A percentile compares a stretch with the other conserved stretches of the same genome.
Conservation (phyloP, 2,888 invertebrate genomes). For the Pardosa pseudoannulata region DNA sequence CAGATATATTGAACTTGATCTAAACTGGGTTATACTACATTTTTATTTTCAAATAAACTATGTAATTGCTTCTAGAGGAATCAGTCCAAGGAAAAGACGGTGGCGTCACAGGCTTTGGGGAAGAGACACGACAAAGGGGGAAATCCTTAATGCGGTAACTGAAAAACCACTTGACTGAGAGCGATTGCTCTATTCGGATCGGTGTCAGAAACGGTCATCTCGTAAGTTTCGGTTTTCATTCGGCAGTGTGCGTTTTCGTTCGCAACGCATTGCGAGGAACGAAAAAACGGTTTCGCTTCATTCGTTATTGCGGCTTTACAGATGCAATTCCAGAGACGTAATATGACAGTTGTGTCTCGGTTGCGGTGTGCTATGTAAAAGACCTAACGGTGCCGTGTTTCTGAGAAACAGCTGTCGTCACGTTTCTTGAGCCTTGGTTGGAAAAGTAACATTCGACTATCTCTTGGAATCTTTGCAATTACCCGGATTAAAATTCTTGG, state of each 20-base stretch:
- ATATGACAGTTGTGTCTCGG: not conserved
- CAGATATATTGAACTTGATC: no score
- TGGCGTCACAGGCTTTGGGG: no score
- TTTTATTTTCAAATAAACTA: no score
- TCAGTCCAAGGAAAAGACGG: not conserved
- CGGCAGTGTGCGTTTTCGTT: not conserved
- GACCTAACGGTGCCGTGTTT: no score
- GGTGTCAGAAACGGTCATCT: not conserved
- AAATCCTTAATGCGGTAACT: not conserved
- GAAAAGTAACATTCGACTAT: no score
- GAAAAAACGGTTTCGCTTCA: not conserved
- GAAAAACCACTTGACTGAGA: conserved; percentile 8
- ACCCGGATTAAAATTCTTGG: no score
- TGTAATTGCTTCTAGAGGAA: no score
- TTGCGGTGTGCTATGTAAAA: no score
- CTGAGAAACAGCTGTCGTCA: no score
- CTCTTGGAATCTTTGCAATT: no score
- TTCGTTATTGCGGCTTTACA: not conserved
- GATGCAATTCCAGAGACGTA: not conserved
- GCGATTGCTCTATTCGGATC: not conserved
- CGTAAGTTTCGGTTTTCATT: not conserved
- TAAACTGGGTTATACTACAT: no score
- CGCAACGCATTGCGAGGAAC: not conserved
- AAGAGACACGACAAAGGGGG: not conserved
- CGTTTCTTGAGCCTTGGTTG: no score